Evolutionary conservation across 2,888 invertebrate species (phyloP), one percentile per base, ranked within the genome.

Genomic region (Deilephila porcellus): DNA sequence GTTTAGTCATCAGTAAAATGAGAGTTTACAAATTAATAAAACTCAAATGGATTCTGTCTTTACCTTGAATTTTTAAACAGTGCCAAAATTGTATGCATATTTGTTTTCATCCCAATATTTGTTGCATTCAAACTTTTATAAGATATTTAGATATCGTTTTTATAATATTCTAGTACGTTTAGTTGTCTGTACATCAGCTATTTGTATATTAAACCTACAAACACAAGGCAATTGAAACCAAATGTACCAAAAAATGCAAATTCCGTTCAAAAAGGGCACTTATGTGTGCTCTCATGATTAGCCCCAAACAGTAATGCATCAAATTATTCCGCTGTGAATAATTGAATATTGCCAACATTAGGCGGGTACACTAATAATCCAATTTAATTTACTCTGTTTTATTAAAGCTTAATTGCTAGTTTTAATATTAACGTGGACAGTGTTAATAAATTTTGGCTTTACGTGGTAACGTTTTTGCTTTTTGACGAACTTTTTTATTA

Each of bases 291-390:
- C 25, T 25, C 25, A 25, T 25, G 52, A 67, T 52, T 52, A 67
- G 52, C 14, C 67, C 67, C 52, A 20, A 67, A 67, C 52, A 67
- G 25, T 67, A 67, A 52, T 67, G 52, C 67, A 67, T 67, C 25
- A 25, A 67, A 67, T 67, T 45, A 67, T 67, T 67, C 67, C 67
- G 17, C 25, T 25, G 52, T 52, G 67, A 67, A 67, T 52, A 67
- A 67, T 52, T 67, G 67, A 67, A 52, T 25, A 45, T 5, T 17
- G 25, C 67, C 67, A 17, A 52, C 45, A 67, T 67, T 67, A 52
- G 52, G 20, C 11, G 67, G 67, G 67, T 25, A 67, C 67, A 52
- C 25, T 67, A 52, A 52, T 67, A 67, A 25, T 17, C 45, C 45
- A 52, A 67, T 25, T 67, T 52, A 52, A 67, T 52, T 67, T 29